Base-by-base conservation (phyloP, 2,888 invertebrate species). In the Poecilus cupreus region DNA sequence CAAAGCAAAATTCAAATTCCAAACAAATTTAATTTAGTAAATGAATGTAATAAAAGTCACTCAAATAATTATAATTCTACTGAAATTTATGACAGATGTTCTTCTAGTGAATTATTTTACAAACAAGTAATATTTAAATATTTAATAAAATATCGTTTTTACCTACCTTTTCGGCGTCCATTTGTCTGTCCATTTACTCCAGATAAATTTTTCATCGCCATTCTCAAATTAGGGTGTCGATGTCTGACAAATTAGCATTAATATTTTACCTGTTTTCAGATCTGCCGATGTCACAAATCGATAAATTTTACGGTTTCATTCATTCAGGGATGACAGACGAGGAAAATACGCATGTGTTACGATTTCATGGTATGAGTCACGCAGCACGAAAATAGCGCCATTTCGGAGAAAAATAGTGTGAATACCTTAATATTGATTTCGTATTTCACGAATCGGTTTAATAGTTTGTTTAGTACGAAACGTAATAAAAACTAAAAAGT, bases 301-400 rank as follows among this genome's bases (percentile, higher is more conserved):
- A 68, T 68, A 68, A 68, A 10, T 16, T 68, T 68, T 68, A 68
- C 64, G 64, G 10, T 68, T 68, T 18, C 64, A 68, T 51, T 51
- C 51, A 51, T 68, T 37, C 20, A 20, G 37, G 64, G 37, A 68
- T 68, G 64, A 68, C 64, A 32, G 13, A 16, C 64, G 32, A 68
- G 64, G 64, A 68, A 68, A 68, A 68, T 37, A 68, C 64, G 64
- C 13, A 60, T n/a, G 49, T 16, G 20, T 3, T 60, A 60, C 26
- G 24, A 11, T 68, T 32, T 37, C 64, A 37, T 68, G 51, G n/a
- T 8, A 68, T 68, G 64, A 68, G 8, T 68, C 64, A 68, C 22
- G 6, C 37, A 18, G n/a, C 16, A 37, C 64, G 10, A 68, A 68
- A 68, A 68, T 68, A 68, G 37, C 22, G 10, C 24, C 13, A 18